Evolutionary conservation across 2,888 invertebrate species (phyloP).

Genomic region (Trissolcus japonicus): DNA sequence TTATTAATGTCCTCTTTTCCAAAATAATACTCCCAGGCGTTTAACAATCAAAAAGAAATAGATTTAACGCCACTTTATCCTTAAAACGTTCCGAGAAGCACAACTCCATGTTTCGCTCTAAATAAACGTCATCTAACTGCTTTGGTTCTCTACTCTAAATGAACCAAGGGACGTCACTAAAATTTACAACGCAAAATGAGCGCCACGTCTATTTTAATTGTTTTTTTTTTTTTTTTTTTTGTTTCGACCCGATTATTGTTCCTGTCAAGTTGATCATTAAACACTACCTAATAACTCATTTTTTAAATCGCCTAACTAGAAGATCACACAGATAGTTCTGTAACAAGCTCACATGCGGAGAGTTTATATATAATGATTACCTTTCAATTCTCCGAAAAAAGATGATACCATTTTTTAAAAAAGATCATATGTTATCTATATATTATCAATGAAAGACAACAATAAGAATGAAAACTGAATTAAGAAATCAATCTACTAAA

Average conservation of each 20-base stretch:
- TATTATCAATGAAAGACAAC: too few species aligned
- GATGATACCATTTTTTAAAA: too few species aligned
- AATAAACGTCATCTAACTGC: constrained; percentile 42
- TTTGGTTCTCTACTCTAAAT: constrained; percentile 29
- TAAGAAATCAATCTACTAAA: too few species aligned
- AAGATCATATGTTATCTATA: too few species aligned
- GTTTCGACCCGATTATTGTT: constrained; percentile 6
- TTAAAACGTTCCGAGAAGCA: constrained; percentile 45
- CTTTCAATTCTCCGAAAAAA: not conserved
- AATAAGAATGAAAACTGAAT: too few species aligned
- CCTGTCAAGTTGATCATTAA: constrained; percentile 19
- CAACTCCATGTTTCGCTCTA: constrained; percentile 29
- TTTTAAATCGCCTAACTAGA: constrained; percentile 2
- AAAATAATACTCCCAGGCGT: constrained; percentile 15
- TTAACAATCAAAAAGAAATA: constrained; percentile 43
- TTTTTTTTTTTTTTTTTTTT: constrained; percentile 11
- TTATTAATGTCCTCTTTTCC: constrained; percentile 32
- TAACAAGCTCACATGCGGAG: not conserved
- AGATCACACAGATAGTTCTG: too few species aligned
- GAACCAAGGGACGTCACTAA: constrained; percentile 23
- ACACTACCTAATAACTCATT: constrained; percentile 15
- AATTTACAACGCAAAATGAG: constrained; percentile 28
- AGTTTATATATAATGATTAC: not conserved
- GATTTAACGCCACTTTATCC: constrained; percentile 48
- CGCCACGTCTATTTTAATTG: constrained; percentile 25